Base-by-base conservation (phyloP, 1,140 invertebrate species). In the Brachystomella parvula region DNA sequence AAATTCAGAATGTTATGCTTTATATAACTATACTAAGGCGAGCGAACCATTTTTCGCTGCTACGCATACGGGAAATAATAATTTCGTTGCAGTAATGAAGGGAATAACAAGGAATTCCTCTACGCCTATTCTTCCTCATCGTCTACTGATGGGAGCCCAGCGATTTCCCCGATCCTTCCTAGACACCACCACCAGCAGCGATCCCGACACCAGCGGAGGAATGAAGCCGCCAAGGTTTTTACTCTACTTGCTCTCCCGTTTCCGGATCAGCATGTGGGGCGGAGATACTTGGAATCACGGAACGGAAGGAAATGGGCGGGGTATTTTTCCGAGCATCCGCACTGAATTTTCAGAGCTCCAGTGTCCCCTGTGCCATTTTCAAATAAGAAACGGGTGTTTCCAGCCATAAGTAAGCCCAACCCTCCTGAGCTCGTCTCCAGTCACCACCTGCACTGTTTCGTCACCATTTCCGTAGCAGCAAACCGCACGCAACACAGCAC, bases 171-270 rank as follows among this genome's bases (percentile, higher is more conserved):
- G 24, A 17, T 29, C 28, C 19, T 53, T 15, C 32, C 19, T 19
- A 12, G 21, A 15, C 49, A 53, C 24, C 49, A 53, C 12, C 15
- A 26, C 24, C 49, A 3, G 24, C 49, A 12, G 15, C 49, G 24
- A 6, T 24, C 12, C 24, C 49, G 24, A 17, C 49, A 53, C 12
- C 49, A 53, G 9, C 49, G 49, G 6, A 12, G 49, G 9, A 30
- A 24, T 28, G 70, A 67, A 6, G 19, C 6, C 3, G 74, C 72
- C 30, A 73, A 73, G 89, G 74, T 92, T 88, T 90, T 91, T 82
- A 92, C 89, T 64, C 83, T 93, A 68, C 83, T 93, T 78, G 90
- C 90, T 66, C 83, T 93, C 74, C 90, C 90, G 70, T 93, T 93
- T 80, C 89, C 90, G 75, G 90, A 93, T 81, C 89, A 92, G 81